Evolutionary conservation across 2,888 invertebrate genomes (phyloP).

Genomic region (Habroteleia sp.): DNA sequence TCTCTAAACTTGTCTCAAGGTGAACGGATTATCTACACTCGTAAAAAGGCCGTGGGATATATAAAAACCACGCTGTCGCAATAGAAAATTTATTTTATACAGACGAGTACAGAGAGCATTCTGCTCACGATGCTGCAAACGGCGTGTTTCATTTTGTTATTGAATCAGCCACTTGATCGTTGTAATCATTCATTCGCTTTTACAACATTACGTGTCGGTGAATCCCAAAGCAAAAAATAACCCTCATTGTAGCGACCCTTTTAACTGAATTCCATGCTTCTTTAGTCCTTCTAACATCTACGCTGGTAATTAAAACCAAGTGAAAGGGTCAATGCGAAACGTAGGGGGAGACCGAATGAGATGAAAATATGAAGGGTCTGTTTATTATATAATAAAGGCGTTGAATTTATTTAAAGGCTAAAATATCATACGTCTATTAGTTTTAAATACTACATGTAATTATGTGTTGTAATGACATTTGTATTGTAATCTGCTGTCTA

Average conservation of each 20-base stretch:
- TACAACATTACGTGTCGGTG: constrained; percentile 26
- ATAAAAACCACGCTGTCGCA: not conserved
- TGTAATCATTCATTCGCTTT: constrained; percentile 39
- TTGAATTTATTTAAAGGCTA: constrained; percentile 16
- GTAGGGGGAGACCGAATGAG: constrained; percentile 4
- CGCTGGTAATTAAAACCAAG: constrained; percentile 45
- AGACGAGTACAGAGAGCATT: not conserved
- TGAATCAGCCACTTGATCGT: constrained; percentile 43
- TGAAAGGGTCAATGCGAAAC: constrained; percentile 41
- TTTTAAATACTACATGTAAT: no score
- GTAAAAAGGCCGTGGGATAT: constrained; percentile 20
- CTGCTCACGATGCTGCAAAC: constrained; percentile 1
- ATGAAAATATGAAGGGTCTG: constrained; percentile 26
- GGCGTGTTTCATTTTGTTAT: constrained; percentile 27
- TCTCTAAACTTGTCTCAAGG: no score
- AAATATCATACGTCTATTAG: no score
- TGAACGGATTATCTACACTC: constrained; percentile 10
- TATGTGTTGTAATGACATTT: no score
- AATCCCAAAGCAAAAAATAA: constrained; percentile 44
- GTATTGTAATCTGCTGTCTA: no score
- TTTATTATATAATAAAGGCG: constrained; percentile 26
- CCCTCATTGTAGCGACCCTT: constrained; percentile 37
- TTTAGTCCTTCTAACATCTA: constrained; percentile 32
- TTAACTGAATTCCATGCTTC: constrained; percentile 35
- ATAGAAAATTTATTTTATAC: constrained; percentile 5